A percentile compares a stretch with the other conserved stretches of the same genome.
These are phyloP conservation scores for Dolichoris vasculosae DNA, from an alignment of 1,140 invertebrate species.

Conservation along the genomic window DNA sequence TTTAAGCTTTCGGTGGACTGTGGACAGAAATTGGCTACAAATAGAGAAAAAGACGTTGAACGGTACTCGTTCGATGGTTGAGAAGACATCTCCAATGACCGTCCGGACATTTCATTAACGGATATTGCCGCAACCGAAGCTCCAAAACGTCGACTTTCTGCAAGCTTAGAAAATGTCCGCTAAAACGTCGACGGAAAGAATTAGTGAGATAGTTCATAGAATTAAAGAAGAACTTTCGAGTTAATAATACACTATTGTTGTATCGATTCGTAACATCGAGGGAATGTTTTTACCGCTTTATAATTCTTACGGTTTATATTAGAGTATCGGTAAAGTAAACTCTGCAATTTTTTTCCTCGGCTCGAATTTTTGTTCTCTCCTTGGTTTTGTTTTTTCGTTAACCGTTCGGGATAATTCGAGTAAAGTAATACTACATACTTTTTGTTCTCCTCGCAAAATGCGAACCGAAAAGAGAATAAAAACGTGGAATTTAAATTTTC, in stretches of 20 bases:
- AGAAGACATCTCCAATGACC: conserved; percentile 10
- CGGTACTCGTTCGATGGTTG: conserved; percentile 21
- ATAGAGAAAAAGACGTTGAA: conserved; percentile 58
- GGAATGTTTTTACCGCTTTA: conserved; percentile 2
- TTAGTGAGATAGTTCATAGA: not conserved
- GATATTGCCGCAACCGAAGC: conserved; percentile 53
- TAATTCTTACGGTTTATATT: conserved; percentile 12
- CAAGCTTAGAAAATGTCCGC: conserved; percentile 17
- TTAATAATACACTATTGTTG: conserved; percentile 27
- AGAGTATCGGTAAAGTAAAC: conserved; percentile 5
- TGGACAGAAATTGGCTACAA: conserved; percentile 61
- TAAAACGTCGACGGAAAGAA: not conserved
- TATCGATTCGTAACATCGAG: conserved; percentile 9
- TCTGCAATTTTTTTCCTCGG: not conserved
- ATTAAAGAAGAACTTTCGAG: not conserved
- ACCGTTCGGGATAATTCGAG: not conserved
- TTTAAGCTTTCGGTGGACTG: conserved; percentile 48
- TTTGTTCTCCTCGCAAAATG: conserved; percentile 14
- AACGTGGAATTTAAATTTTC: conserved; percentile 43
- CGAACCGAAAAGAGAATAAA: conserved; percentile 14
- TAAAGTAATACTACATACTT: not conserved
- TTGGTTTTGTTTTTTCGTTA: not conserved
- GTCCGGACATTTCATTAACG: conserved; percentile 62
- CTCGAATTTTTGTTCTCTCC: not conserved
- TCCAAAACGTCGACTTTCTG: conserved; percentile 9